Base-by-base conservation (phyloP, 2,113 vertebrate species). In the Felis catus region DNA sequence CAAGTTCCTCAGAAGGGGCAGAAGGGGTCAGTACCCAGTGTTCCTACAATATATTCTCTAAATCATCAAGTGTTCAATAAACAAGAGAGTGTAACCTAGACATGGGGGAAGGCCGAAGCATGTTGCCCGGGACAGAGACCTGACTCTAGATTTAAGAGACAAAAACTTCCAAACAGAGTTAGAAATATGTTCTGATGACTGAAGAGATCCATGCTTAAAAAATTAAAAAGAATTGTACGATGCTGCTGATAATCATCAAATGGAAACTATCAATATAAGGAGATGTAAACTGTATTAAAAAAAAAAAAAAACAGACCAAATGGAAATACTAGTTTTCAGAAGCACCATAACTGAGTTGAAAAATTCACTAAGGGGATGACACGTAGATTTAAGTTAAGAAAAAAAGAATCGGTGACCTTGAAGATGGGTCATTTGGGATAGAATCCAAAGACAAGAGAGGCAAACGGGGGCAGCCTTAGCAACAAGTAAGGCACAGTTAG, bases 401-500 rank as follows among this genome's bases (percentile, higher is more conserved):
- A 48, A 48, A 33, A 70, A 48, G 7, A 80, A 6, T 63, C 33
- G 3, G 36, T 4, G 68, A n/a, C 33, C 36, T 21, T 27, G 29
- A 89, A 91, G 68, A 27, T 10, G 45, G 48, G 23, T 14, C 73
- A 45, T 10, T 41, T 58, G 36, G 19, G 25, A 58, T 4, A 8
- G 2, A 53, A 66, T 58, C 21, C 41, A 55, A 29, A 83, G 55
- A 66, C 29, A 5, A 83, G 27, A 73, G 31, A 7, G 21, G 53
- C 29, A 31, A 8, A 1, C 0, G 6, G 71, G 14, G 39, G 41
- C 23, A 9, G 0, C 5, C 39, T 41, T 23, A 25, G 83, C 19
- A 53, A 31, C 9, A 11, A 0, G 0, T 14, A 33, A 0, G 33
- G 4, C 7, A 2, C 21, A 9, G 1, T 4, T 1, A 18, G 23